Base-by-base conservation (phyloP, 1,140 invertebrate genomes). In the Muscidifurax raptorellus region DNA sequence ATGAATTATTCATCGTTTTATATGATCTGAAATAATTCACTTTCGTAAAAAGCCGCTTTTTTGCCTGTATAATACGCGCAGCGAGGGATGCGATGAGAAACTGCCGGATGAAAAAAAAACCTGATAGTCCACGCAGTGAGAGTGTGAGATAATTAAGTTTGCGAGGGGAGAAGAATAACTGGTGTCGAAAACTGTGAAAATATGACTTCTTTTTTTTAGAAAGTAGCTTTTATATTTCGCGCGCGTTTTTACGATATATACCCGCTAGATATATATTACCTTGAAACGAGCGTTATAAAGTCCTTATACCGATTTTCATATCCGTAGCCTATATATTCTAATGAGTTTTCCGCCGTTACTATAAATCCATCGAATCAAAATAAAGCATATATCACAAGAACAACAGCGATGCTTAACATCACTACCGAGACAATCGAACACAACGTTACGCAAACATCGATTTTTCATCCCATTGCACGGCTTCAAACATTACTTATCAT, bases 1-100 rank as follows among this genome's bases (percentile, higher is more conserved):
- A 40, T 75, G 36, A 75, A 75, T 75, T 75, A 75, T 75, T 75
- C 72, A 75, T 75, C 40, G n/a, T n/a, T 69, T 27, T 28, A 28
- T 28, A 28, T 28, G n/a, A 27, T 27, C n/a, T 7, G n/a, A n/a
- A n/a, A 25, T 25, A n/a, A 25, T 25, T 67, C 66, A 28, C 27
- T 69, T 28, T 69, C 27, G 27, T 12, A 28, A 27, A 69, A 69
- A 28, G 64, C 44, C 18, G 28, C 10, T 30, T 69, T 69, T 69
- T 28, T 18, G 13, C 18, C 18, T 22, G 47, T 18, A 0, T 40
- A 40, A 40, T 2, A 40, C 36, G 36, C 36, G 36, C 36, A 40
- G 36, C 36, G 47, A 22, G 47, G 47, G 47, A 52, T 52, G 47
- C 47, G 18, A 13, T 52, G 47, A 52, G 47, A 52, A 52, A 52